These are phyloP conservation scores for Notamacropus eugenii DNA, from an alignment of 2,797 vertebrate species.

Conservation along the genomic window DNA sequence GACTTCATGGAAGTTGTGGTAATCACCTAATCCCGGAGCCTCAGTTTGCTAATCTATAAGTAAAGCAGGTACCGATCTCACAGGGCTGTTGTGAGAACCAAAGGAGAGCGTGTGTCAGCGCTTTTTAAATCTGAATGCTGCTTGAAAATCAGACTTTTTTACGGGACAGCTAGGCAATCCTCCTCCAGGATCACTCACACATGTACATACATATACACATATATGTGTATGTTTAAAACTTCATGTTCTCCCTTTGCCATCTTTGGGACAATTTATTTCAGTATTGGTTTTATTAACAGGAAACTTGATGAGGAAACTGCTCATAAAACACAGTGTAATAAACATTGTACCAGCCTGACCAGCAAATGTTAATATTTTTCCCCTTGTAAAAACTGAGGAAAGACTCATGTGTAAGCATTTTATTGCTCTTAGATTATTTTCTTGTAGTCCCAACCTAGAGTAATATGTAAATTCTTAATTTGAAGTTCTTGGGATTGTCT, in stretches of 20 bases:
- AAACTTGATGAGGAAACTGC: conserved; percentile 43
- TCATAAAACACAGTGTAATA: background rate
- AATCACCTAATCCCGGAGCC: background rate
- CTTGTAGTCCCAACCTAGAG: conserved; percentile 32
- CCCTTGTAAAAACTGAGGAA: background rate
- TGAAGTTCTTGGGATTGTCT: conserved; percentile 45
- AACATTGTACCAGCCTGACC: conserved; percentile 16
- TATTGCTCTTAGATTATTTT: conserved; percentile 4
- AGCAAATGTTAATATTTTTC: background rate
- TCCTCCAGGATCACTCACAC: too few species aligned
- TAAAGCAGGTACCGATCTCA: background rate
- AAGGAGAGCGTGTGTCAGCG: background rate
- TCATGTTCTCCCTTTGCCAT: conserved; percentile 20
- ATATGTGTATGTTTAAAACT: conserved; percentile 11
- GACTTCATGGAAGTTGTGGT: background rate
- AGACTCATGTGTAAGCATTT: conserved; percentile 20
- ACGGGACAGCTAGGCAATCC: background rate
- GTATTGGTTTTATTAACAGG: background rate
- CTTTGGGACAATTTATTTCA: background rate
- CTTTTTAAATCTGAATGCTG: background rate
- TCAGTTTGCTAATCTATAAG: background rate
- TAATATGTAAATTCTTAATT: conserved; percentile 30
- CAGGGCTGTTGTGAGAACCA: background rate
- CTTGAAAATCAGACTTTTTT: background rate
- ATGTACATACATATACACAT: background rate